A percentile compares a stretch with the other conserved stretches of the same genome.
These are phyloP conservation scores for Toxostoma redivivum DNA, from an alignment of 2,113 vertebrate species.

Conservation along the genomic window DNA sequence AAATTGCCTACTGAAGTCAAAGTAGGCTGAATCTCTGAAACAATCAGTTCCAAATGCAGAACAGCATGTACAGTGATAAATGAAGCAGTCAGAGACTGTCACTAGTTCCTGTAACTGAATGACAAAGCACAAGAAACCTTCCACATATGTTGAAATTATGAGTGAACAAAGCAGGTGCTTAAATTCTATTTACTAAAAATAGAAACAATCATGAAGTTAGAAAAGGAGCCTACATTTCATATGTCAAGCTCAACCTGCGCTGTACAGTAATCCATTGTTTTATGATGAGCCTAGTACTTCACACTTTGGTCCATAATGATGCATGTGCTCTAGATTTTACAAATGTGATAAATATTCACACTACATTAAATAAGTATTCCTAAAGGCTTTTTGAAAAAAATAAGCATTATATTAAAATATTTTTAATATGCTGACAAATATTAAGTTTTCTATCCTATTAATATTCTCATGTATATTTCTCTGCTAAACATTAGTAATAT, in stretches of 20 bases:
- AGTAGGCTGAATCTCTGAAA: background rate
- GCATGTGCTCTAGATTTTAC: background rate
- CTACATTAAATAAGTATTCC: background rate
- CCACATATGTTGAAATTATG: slow-evolving; percentile 44
- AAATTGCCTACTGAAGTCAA: background rate
- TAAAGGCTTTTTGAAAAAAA: background rate
- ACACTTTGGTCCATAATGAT: background rate
- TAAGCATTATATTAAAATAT: background rate
- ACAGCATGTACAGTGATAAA: slow-evolving; percentile 24
- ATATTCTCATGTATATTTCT: background rate
- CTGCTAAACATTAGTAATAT: background rate
- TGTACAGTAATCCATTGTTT: background rate
- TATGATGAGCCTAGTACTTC: background rate
- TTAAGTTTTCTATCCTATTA: background rate
- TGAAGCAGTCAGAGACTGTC: background rate
- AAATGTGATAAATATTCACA: background rate
- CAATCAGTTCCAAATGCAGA: slow-evolving; percentile 5
- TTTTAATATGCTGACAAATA: background rate
- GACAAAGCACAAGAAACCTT: slow-evolving; percentile 2
- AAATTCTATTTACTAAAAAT: slow-evolving; percentile 37
- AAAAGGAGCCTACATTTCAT: background rate
- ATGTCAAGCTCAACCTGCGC: background rate
- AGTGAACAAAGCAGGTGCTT: slow-evolving; percentile 29
- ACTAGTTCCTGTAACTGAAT: background rate
- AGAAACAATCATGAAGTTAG: background rate